Percentiles rank a stretch among this genome's conserved stretches.
These are phyloP conservation scores for Druceiella hillmani DNA, from an alignment of 2,888 invertebrate genomes.

Conservation along the genomic window DNA sequence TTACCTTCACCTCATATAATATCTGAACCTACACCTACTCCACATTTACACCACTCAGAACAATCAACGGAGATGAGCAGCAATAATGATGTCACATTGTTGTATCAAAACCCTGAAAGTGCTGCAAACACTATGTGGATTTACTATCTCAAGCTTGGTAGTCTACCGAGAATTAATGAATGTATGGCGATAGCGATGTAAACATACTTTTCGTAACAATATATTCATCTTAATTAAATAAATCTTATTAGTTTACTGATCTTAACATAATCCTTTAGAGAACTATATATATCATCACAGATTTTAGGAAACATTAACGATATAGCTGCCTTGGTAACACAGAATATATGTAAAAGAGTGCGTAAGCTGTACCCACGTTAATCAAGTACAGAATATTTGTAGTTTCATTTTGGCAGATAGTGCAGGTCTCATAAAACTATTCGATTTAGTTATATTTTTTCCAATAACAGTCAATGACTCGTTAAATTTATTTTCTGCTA, in stretches of 20 bases:
- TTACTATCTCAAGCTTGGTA: background rate
- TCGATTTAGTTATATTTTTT: too few relatives aligned
- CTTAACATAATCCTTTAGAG: slow-evolving; percentile 1
- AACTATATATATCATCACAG: background rate
- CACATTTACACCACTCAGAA: background rate
- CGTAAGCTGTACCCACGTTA: too few relatives aligned
- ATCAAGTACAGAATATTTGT: too few relatives aligned
- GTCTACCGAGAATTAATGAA: background rate
- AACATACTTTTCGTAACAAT: background rate
- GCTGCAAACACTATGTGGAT: background rate
- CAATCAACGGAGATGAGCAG: background rate
- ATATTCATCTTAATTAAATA: background rate
- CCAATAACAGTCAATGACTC: too few relatives aligned
- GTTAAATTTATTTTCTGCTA: too few relatives aligned
- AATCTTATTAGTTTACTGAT: background rate
- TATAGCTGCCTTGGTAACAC: too few relatives aligned
- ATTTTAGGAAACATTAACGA: background rate
- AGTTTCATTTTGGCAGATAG: too few relatives aligned
- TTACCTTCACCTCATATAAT: background rate
- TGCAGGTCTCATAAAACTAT: too few relatives aligned
- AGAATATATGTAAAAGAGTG: too few relatives aligned
- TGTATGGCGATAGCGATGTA: background rate
- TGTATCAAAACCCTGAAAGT: slow-evolving; percentile 1
- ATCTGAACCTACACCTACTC: slow-evolving; percentile 1
- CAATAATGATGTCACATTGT: background rate